Percentiles rank a stretch among this genome's conserved stretches.
Conservation (phyloP, 2,888 invertebrate species). For the Epiblema foenella region DNA sequence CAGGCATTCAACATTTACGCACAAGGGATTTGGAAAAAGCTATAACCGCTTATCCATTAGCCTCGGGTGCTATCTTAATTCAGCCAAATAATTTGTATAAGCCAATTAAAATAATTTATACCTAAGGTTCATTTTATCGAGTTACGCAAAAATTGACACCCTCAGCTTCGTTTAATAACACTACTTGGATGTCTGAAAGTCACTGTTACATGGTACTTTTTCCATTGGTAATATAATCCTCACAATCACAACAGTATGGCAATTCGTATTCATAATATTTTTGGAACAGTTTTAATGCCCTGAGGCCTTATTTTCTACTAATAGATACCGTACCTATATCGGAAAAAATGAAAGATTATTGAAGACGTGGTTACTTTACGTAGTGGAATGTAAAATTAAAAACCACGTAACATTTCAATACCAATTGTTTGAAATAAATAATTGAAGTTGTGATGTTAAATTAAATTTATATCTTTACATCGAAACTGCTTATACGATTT, state of each 20-base stretch:
- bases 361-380: background rate
- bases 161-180: conserved; percentile 54
- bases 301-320: background rate
- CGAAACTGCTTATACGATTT: too few species aligned
- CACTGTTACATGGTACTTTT: conserved; percentile 43
- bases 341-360: background rate
- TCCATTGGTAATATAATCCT: background rate
- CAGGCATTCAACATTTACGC: conserved; percentile 25
- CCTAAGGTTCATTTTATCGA: conserved; percentile 47
- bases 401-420: too few species aligned
- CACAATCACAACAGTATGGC: background rate
- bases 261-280: background rate
- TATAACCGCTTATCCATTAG: conserved; percentile 41
- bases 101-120: conserved; percentile 37
- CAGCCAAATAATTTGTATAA: conserved; percentile 40
- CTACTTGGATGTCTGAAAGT: conserved; percentile 51
- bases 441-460: too few species aligned
- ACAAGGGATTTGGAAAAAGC: conserved; percentile 27
- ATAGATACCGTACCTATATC: background rate
- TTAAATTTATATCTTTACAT: too few species aligned
- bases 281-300: conserved; percentile 1
- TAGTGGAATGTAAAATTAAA: conserved; percentile 1
- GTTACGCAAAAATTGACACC: conserved; percentile 61
- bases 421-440: too few species aligned
- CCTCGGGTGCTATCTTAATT: conserved; percentile 44